Percentiles rank a stretch among this genome's conserved stretches.
Conservation (phyloP, 2,113 vertebrate genomes). For the Apus apus region DNA sequence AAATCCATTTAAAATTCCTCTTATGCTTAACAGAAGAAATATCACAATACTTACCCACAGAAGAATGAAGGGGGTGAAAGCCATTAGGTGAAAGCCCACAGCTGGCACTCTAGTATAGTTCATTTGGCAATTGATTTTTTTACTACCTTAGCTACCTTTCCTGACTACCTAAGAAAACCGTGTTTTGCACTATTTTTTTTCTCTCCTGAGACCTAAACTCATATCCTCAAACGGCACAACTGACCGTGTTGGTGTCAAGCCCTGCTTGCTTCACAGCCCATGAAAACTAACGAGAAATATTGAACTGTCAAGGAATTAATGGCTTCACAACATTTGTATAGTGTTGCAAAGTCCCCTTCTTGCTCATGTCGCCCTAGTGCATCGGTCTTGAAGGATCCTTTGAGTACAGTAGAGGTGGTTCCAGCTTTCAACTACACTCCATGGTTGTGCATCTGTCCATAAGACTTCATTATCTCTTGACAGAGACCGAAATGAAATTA, state of each 20-base stretch:
- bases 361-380: not conserved
- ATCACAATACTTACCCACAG: not conserved
- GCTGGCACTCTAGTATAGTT: not conserved
- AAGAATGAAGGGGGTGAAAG: not conserved
- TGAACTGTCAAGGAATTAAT: not conserved
- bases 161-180: not conserved
- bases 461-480: not conserved
- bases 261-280: not conserved
- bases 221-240: rapidly evolving
- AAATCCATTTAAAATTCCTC: not conserved
- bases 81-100: not conserved
- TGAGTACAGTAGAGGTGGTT: not conserved
- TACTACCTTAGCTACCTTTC: not conserved
- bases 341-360: not conserved
- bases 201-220: not conserved
- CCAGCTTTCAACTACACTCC: not conserved
- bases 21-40: not conserved
- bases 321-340: not conserved
- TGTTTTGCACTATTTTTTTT: not conserved
- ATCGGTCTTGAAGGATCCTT: not conserved
- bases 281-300: not conserved
- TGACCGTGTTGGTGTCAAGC: not conserved
- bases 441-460: not conserved
- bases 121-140: not conserved
- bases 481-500: not conserved